A percentile compares a stretch with the other conserved stretches of the same genome.
Conservation (phyloP, 2,888 invertebrate genomes). For the Malacosoma neustria region DNA sequence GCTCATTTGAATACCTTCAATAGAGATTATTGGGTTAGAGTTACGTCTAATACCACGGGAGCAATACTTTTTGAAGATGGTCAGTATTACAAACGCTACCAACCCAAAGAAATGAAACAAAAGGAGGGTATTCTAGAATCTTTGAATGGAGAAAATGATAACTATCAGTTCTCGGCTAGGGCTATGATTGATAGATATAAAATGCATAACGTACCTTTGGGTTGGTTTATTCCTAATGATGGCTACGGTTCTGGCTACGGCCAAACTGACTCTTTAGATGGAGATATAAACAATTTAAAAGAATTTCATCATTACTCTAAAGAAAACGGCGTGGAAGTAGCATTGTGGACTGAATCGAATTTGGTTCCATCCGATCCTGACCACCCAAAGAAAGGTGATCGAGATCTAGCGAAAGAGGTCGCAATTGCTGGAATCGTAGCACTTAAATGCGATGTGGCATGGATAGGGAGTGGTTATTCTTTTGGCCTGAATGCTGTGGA, state of each 20-base stretch:
- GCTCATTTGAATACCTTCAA: slow-evolving; percentile 63
- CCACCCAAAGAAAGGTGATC: slow-evolving; percentile 58
- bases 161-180: slow-evolving; percentile 64
- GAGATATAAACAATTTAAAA: slow-evolving; percentile 54
- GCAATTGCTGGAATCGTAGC: slow-evolving; percentile 46
- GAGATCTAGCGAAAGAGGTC: slow-evolving; percentile 55
- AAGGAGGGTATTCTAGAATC: slow-evolving; percentile 55
- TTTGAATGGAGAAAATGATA: slow-evolving; percentile 57
- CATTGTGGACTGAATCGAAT: slow-evolving; percentile 60
- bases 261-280: slow-evolving; percentile 51
- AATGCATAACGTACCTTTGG: slow-evolving; percentile 52
- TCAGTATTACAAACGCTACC: slow-evolving; percentile 49
- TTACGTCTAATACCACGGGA: slow-evolving; percentile 23
- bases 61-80: slow-evolving; percentile 59
- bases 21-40: slow-evolving; percentile 62
- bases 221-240: slow-evolving; percentile 65
- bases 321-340: slow-evolving; percentile 48
- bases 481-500: slow-evolving; percentile 55
- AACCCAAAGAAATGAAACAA: slow-evolving; percentile 42
- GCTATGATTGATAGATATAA: slow-evolving; percentile 62
- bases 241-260: slow-evolving; percentile 65
- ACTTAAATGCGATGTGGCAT: slow-evolving; percentile 63
- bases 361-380: slow-evolving; percentile 47
- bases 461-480: slow-evolving; percentile 61
- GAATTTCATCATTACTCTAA: slow-evolving; percentile 46